Evolutionary conservation across 2,113 vertebrate genomes (phyloP), one percentile per base, ranked within the genome.

Genomic region (Gymnogyps californianus): DNA sequence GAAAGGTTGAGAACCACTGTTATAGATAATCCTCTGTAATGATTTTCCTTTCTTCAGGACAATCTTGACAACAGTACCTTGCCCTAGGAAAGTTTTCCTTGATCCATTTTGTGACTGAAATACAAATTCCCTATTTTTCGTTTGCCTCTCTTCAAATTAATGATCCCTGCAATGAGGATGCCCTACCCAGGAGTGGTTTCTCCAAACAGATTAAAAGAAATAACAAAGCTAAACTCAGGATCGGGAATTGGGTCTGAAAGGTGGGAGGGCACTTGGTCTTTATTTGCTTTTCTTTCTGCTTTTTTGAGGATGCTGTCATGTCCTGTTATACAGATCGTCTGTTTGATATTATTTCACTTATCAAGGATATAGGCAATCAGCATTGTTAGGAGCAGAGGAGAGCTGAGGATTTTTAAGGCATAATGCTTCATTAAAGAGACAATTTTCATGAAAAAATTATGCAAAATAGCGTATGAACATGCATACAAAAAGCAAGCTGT

Each of bases 21-120:
- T 97, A 95, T 75, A 97, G 92, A 93, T 96, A 97, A 97, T 93
- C 92, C 94, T 89, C 83, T 93, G 83, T 96, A 97, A 97, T 94
- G 89, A 96, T 96, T 95, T 97, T 96, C 89, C 61, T 95, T 95
- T 97, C 96, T 95, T 95, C 69, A 54, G 92, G 95, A 96, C 65
- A 92, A 95, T 95, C 92, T 92, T 91, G 89, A 96, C 95, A 97
- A 95, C 83, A 94, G 57, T 61, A 94, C 47, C 81, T 96, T 96
- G 95, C 95, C 92, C 80, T 65, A 95, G 95, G 94, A 96, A 91
- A 82, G 40, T 72, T 89, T 95, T 57, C 69, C 97, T 95, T 96
- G 77, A 95, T 96, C 86, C 13, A 15, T 95, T 97, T 95, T 96
- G 92, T 90, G 92, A 96, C 83, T 95, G 91, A 95, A 96, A 92